Evolutionary conservation across 2,888 invertebrate genomes (phyloP), one percentile per base, ranked within the genome.

Genomic region (Choristoneura rosaceana): DNA sequence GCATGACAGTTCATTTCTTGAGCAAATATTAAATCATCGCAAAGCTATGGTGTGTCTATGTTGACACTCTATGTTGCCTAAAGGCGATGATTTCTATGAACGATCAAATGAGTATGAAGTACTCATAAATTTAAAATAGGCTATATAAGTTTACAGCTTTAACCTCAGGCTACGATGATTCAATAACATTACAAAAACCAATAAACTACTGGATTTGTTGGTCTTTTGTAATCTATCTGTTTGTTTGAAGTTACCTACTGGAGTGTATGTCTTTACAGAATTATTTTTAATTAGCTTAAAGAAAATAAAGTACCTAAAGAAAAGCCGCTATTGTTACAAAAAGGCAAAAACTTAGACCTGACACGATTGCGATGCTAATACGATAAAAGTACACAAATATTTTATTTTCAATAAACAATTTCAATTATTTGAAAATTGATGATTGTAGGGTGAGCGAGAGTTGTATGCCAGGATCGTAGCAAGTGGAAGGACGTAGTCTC

Each of bases 11-110:
- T 12, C 52, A 62, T 58, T 71, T 47, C 62, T 65, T 67, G 25
- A 4, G 15, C 58, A 71, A 68, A 71, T 47, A 58, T 71, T 67
- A 71, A 62, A 67, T 71, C 71, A 71, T 43, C 45, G 9, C 47
- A 58, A 15, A 17, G 43, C 15, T n/a, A 61, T 55, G 61, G 58
- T 41, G 33, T 47, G 25, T 67, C 66, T 66, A 2, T 8, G 43
- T 25, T 9, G 41, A 47, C 63, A 38, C 38, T 67, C 45, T 62
- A 8, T 50, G 47, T 45, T 47, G 67, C 67, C 62, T 58, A n/a
- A 2, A 68, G 65, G 67, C 61, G 47, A 62, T 71, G 41, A 55
- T 67, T 71, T 63, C 62, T 67, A 58, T 15, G 62, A 41, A 17
- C 34, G n/a, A 62, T 58, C 67, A 67, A 63, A 62, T 58, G 67